phyloP scores from a whole-genome alignment of 2,113 vertebrate species.

The Planiliza haematocheilus region DNA sequence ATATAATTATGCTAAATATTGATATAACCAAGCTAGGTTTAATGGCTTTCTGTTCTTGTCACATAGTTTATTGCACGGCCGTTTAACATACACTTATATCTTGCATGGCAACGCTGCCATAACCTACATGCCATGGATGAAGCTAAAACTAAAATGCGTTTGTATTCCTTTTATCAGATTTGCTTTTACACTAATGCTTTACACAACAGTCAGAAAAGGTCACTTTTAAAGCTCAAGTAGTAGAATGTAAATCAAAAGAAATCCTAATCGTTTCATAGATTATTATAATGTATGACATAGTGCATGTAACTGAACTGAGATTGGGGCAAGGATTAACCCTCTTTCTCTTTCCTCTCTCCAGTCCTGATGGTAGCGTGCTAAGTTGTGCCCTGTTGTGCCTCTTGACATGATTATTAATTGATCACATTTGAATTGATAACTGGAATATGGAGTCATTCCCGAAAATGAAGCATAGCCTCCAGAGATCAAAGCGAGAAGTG shows the following conservation, averaged over 20 bases:
- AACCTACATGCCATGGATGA: background rate
- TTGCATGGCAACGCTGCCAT: background rate
- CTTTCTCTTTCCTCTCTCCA: slow-evolving; percentile 11
- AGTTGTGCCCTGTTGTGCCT: slow-evolving; percentile 25
- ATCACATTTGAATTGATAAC: slow-evolving; percentile 45
- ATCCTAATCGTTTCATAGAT: slow-evolving; percentile 13
- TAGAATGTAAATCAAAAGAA: slow-evolving; percentile 28
- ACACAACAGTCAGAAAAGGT: slow-evolving; percentile 5
- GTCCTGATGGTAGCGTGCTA: slow-evolving; percentile 23
- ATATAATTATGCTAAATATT: too few relatives aligned
- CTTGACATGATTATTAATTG: slow-evolving; percentile 57
- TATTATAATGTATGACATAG: slow-evolving; percentile 10
- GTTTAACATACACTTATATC: background rate
- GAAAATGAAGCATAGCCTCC: slow-evolving; percentile 31
- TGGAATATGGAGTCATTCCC: slow-evolving; percentile 26
- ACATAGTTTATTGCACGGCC: background rate
- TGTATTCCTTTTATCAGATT: background rate
- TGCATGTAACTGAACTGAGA: slow-evolving; percentile 24
- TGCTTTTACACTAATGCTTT: background rate
- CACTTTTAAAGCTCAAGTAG: background rate
- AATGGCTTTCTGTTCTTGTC: too few relatives aligned
- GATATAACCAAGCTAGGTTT: too few relatives aligned
- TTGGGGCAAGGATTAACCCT: slow-evolving; percentile 32
- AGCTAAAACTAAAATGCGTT: slow-evolving; percentile 11
- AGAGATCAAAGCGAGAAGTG: slow-evolving; percentile 20